Conservation (phyloP, 2,888 invertebrate species). For the Bugulina stolonifera region DNA sequence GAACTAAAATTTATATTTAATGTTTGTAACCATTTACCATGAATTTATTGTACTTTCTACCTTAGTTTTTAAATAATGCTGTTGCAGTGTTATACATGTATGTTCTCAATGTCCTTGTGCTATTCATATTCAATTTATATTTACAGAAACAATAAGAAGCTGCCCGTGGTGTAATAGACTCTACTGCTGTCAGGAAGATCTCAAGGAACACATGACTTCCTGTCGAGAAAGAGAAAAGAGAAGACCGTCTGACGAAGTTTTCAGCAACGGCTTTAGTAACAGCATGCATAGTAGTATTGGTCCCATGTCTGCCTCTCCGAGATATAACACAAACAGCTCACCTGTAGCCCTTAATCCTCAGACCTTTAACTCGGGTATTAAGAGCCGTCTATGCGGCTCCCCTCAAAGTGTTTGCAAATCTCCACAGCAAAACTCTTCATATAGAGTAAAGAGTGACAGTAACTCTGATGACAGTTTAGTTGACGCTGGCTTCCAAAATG, state of each 20-base stretch:
- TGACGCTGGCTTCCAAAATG: not conserved
- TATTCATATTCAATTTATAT: too few species aligned
- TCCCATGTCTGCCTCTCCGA: not conserved
- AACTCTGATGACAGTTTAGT: not conserved
- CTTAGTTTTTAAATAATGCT: too few species aligned
- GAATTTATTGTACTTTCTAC: too few species aligned
- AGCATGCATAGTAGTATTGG: not conserved
- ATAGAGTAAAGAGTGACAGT: not conserved
- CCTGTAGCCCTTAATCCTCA: too few species aligned
- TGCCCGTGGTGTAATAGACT: constrained; percentile 11
- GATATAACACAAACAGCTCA: not conserved
- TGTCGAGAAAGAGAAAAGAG: not conserved
- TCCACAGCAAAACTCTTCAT: not conserved
- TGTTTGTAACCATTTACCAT: too few species aligned
- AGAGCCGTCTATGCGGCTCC: not conserved
- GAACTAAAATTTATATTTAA: too few species aligned
- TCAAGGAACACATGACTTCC: not conserved
- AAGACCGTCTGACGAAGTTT: constrained; percentile 12
- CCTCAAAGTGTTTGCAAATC: not conserved
- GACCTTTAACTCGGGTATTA: not conserved
- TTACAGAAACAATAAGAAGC: not conserved
- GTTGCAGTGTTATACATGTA: too few species aligned
- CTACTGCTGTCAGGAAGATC: constrained; percentile 17
- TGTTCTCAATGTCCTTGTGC: too few species aligned
- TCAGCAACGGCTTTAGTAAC: not conserved